Evolutionary conservation across 2,113 vertebrate genomes (phyloP), one percentile per base, ranked within the genome.

Genomic region (Montifringilla adamsi): DNA sequence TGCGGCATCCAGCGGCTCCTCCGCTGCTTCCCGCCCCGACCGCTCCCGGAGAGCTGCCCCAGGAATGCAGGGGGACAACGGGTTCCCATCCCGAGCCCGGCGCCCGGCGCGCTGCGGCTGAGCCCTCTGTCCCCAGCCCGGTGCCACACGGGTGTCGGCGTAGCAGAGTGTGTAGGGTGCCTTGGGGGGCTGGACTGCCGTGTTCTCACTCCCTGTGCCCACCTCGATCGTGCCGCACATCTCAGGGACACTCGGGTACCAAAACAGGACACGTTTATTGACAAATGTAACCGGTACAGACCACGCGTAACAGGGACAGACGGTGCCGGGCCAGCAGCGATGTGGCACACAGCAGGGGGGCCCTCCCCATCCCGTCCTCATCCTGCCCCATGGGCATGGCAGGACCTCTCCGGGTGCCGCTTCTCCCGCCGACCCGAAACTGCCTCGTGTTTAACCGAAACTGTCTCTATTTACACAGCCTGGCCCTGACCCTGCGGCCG

Each of bases 191-290:
- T 35, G 58, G 10, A 12, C 19, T 37, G 27, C 14, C 5, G 8
- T 15, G 27, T 15, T 7, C 41, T 47, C 41, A 35, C 11, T 21
- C n/a, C 53, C 20, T 4, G 13, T 28, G n/a, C 28, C 39, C 27
- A 22, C n/a, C 30, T 67, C 39, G 17, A 55, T 35, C 33, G 20
- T 41, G 23, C 33, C 47, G 7, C 44, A 23, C 24, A 24, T 31
- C 22, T 30, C 78, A 77, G 67, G 33, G 69, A 87, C 13, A 68
- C 79, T 53, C 21, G 10, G 22, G 59, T 95, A 93, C 55, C 82
- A 96, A 95, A 94, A 96, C 74, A 60, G 74, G 83, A 94, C 91
- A 81, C 20, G 30, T 96, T 96, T 95, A 96, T 95, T 96, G 95
- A 93, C 88, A 93, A 93, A 94, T 95, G 90, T 95, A 94, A 95